phyloP scores from a whole-genome alignment of 2,888 invertebrate genomes.

The Xiphydria camelus region DNA sequence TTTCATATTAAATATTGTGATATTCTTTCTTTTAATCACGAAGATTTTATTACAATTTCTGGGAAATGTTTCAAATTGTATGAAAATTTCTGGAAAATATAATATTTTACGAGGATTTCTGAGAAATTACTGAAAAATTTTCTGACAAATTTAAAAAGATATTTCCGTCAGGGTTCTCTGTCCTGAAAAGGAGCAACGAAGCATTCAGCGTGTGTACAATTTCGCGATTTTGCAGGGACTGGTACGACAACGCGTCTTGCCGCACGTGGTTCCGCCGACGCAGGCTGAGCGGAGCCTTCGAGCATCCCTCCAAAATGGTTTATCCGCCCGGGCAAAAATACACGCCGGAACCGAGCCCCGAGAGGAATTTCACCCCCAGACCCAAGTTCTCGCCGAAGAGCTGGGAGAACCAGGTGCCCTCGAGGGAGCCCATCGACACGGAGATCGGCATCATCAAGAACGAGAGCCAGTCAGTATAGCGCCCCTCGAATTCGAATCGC shows the following conservation, averaged over 20 bases:
- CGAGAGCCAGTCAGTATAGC: constrained; percentile 86
- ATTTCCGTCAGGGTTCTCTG: too few species aligned
- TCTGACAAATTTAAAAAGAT: too few species aligned
- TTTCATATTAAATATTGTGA: too few species aligned
- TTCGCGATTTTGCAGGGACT: constrained; percentile 70
- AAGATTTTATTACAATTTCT: too few species aligned
- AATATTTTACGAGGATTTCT: too few species aligned
- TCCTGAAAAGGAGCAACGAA: too few species aligned
- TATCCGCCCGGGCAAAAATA: constrained; percentile 85
- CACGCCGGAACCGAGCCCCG: constrained; percentile 78
- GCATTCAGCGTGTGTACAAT: too few species aligned
- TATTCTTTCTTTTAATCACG: too few species aligned
- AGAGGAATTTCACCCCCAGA: constrained; percentile 56
- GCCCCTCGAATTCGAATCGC: too few species aligned
- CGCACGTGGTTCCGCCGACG: constrained; percentile 84
- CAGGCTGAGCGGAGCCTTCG: constrained; percentile 81
- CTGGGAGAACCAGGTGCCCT: constrained; percentile 74
- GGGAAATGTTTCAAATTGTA: too few species aligned
- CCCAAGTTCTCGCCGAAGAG: constrained; percentile 59
- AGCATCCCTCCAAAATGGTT: constrained; percentile 92
- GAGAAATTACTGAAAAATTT: too few species aligned
- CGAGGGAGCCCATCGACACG: constrained; percentile 80
- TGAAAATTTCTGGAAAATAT: too few species aligned
- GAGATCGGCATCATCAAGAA: constrained; percentile 79
- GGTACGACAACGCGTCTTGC: constrained; percentile 89